Evolutionary conservation across 1,140 invertebrate genomes (phyloP), one percentile per base, ranked within the genome.

Genomic region (Heliothis virescens): DNA sequence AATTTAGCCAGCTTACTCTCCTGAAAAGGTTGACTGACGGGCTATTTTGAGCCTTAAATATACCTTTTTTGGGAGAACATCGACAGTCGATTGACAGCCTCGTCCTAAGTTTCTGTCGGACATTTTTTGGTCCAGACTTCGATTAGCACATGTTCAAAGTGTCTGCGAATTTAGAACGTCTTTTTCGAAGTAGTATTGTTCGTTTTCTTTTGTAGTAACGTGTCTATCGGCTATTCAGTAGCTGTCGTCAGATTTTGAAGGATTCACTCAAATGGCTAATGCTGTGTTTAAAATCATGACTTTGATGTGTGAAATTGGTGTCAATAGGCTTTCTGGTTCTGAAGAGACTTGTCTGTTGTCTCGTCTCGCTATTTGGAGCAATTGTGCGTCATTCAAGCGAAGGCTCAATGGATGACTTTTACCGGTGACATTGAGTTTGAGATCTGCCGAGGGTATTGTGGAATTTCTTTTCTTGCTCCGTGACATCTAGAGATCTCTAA

Each of bases 21-120:
- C 67, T 65, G 34, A 71, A 82, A 60, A 18, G 69, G 53, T 69
- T 82, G 72, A 85, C 76, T 71, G 84, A 84, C 83, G 72, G 21
- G 77, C 81, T 84, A 82, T 86, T 90, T 90, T 84, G 86, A 85
- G 80, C 83, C 85, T 87, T 87, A 90, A 89, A 86, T 81, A 85
- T 83, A 48, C 73, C 76, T 89, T 91, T 88, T 89, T 77, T 87
- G 59, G 57, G 55, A 67, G 62, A 53, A 63, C 59, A 75, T 72
- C 82, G 72, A 50, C 79, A 79, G 62, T 55, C 86, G 86, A 89
- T 88, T 88, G 90, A 91, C 89, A 90, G 87, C 80, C 63, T 80
- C 85, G 86, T 88, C 86, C 74, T 65, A 48, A 60, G 59, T 47
- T 52, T 77, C 41, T 65, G 7, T 62, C 18, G 10, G 48, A 11